Evolutionary conservation across 2,888 invertebrate species (phyloP).

Genomic region (Tuberolachnus salignus): DNA sequence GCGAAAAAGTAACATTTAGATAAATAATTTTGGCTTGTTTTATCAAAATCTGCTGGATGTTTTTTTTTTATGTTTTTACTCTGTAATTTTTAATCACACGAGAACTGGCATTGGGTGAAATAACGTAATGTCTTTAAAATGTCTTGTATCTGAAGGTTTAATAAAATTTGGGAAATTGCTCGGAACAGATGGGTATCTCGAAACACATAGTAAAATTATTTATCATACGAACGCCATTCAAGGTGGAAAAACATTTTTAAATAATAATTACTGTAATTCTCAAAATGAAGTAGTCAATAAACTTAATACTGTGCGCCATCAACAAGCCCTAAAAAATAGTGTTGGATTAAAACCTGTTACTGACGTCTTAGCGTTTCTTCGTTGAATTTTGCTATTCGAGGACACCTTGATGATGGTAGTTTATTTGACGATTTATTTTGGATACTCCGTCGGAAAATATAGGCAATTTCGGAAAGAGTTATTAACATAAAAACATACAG

Average conservation of each 20-base stretch:
- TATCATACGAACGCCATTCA: constrained; percentile 57
- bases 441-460: too few relatives aligned
- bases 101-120: constrained; percentile 55
- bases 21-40: constrained; percentile 12
- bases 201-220: constrained; percentile 52
- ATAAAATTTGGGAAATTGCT: constrained; percentile 58
- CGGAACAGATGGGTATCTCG: constrained; percentile 58
- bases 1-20: constrained; percentile 11
- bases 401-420: too few relatives aligned
- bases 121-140: constrained; percentile 54
- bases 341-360: too few relatives aligned
- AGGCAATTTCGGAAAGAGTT: too few relatives aligned
- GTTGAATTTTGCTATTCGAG: too few relatives aligned
- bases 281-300: too few relatives aligned
- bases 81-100: constrained; percentile 55
- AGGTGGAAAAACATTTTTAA: constrained; percentile 54
- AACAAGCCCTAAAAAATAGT: too few relatives aligned
- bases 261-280: too few relatives aligned
- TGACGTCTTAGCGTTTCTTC: too few relatives aligned
- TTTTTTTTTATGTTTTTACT: constrained; percentile 34
- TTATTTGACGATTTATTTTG: too few relatives aligned
- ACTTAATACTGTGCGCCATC: too few relatives aligned
- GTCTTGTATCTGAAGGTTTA: constrained; percentile 58
- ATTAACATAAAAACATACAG: too few relatives aligned
- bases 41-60: constrained; percentile 8